These are phyloP conservation scores for Eueides isabella DNA, from an alignment of 1,140 invertebrate species.

Conservation along the genomic window DNA sequence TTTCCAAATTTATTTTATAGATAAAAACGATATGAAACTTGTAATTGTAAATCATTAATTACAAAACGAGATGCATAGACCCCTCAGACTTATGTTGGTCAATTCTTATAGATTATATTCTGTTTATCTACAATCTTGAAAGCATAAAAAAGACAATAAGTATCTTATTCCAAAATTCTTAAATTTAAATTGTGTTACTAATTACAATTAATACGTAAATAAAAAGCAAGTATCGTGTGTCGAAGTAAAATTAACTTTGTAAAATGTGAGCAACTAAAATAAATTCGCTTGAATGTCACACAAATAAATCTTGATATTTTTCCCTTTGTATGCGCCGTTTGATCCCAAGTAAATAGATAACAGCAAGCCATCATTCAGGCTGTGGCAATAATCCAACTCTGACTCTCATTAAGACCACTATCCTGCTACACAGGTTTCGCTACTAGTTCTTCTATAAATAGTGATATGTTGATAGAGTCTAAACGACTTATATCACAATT, in stretches of 20 bases:
- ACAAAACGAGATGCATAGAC: no score
- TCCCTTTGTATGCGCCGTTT: constrained; percentile 43
- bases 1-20: no score
- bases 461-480: constrained; percentile 39
- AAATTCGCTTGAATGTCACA: constrained; percentile 46
- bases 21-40: no score
- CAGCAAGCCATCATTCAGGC: constrained; percentile 51
- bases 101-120: no score
- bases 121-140: no score
- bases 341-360: constrained; percentile 53
- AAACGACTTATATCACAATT: constrained; percentile 42
- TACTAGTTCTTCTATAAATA: constrained; percentile 76
- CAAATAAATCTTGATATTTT: constrained; percentile 51
- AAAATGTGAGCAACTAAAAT: constrained; percentile 43
- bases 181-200: not conserved
- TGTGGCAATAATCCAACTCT: constrained; percentile 64
- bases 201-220: not conserved
- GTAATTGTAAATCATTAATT: no score
- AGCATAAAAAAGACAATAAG: not conserved
- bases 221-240: not conserved
- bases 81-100: no score
- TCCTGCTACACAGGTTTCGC: constrained; percentile 72
- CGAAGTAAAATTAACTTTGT: constrained; percentile 32
- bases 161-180: not conserved
- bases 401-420: constrained; percentile 67